Base-by-base conservation (phyloP, 2,888 invertebrate genomes). In the Ophraella communa region DNA sequence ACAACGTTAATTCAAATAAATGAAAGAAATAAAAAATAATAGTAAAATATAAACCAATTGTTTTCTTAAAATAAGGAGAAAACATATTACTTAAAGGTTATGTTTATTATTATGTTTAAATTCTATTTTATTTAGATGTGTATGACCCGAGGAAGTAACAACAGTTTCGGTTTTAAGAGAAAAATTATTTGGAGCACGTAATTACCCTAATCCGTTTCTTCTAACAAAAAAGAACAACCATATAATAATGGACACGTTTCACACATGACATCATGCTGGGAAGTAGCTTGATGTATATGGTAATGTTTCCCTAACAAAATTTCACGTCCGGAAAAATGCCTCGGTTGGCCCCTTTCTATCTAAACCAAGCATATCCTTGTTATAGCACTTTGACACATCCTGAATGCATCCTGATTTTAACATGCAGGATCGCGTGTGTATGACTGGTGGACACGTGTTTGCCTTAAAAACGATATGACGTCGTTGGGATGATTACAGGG, bases 351-450 rank as follows among this genome's bases (percentile, higher is more conserved):
- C 49, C 23, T 39, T 51, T 39, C 59, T 59, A 51, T 59, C 51
- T 10, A 59, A 51, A 59, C 59, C 51, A 27, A 39, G 57, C 51
- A 47, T 57, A 58, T 64, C 63, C 60, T 49, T 53, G 63, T 64
- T 66, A 60, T 45, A 57, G 55, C 63, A 61, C 47, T 60, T 57
- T 61, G 66, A 66, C 66, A 62, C 64, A 61, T 67, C 67, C 57
- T 54, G 58, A 59, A 59, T 54, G 56, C 53, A 47, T 44, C 58
- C 62, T 59, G 62, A 65, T 67, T 67, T 59, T 20, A 60, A 57
- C 64, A 61, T 62, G 65, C 65, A 61, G 62, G 56, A 54, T 63
- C 33, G 67, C 66, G 64, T 66, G 65, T 39, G 60, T 56, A 60
- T 64, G 65, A 63, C 59, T 59, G 27, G 54, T 30, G 30, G 45